Percentiles rank a stretch among this genome's conserved stretches.
Evolutionary conservation across 2,888 invertebrate species (phyloP).

Genomic region (Andrena minutula): DNA sequence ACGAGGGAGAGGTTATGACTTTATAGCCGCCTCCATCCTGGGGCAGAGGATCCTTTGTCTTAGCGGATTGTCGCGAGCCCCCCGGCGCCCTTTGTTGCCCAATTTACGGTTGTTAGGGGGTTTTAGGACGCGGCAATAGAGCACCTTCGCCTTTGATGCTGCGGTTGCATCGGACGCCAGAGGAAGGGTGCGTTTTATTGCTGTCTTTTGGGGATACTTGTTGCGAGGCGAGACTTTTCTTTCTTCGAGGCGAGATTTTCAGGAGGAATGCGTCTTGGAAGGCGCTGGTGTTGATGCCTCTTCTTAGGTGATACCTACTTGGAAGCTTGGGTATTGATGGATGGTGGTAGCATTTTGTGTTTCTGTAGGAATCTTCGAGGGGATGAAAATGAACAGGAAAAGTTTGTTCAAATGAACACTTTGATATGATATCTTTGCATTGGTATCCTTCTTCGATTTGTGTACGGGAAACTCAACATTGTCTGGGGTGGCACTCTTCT

Average conservation of each 20-base stretch:
- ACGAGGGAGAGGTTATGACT: conserved; percentile 75
- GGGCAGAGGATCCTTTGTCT: conserved; percentile 65
- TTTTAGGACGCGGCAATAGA: conserved; percentile 64
- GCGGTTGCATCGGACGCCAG: background rate
- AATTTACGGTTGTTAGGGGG: conserved; percentile 80
- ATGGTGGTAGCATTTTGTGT: background rate
- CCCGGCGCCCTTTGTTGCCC: conserved; percentile 63
- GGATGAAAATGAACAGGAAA: too few relatives aligned
- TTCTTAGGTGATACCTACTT: background rate
- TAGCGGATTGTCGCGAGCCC: conserved; percentile 42
- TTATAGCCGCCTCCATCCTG: conserved; percentile 73
- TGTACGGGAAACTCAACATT: too few relatives aligned
- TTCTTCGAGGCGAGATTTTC: background rate
- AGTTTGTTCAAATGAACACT: too few relatives aligned
- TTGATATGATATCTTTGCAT: too few relatives aligned
- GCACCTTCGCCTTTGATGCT: conserved; percentile 11
- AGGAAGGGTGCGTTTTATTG: conserved; percentile 25
- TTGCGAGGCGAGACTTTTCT: conserved; percentile 6
- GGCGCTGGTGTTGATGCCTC: background rate
- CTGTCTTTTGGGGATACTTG: background rate
- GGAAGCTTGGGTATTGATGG: background rate
- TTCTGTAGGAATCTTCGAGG: too few relatives aligned
- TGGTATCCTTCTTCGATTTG: too few relatives aligned
- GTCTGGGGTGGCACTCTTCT: too few relatives aligned
- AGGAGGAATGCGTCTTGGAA: background rate